Percentiles rank a stretch among this genome's conserved stretches.
phyloP scores from a whole-genome alignment of 1,140 invertebrate genomes.

The Aphelenchoides besseyi region DNA sequence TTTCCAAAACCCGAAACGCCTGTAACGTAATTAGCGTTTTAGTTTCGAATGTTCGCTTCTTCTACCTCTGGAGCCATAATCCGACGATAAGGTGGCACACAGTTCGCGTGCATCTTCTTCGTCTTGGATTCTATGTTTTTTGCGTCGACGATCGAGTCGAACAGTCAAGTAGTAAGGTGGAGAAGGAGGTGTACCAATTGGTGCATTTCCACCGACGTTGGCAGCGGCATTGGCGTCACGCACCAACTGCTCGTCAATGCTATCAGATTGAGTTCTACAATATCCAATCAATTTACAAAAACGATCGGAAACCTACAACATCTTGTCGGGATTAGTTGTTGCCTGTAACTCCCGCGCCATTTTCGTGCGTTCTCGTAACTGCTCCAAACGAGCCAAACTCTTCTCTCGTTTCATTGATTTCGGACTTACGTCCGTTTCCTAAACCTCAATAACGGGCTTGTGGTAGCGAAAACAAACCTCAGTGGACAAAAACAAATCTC shows the following conservation, averaged over 20 bases:
- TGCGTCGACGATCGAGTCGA: constrained; percentile 44
- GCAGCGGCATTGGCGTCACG: constrained; percentile 25
- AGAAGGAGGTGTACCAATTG: constrained; percentile 50
- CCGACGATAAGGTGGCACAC: constrained; percentile 6
- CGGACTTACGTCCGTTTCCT: constrained; percentile 25
- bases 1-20: constrained; percentile 51
- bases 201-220: constrained; percentile 1
- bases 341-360: constrained; percentile 48
- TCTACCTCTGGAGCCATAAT: constrained; percentile 10
- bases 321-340: constrained; percentile 16
- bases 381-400: constrained; percentile 55
- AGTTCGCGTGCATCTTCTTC: constrained; percentile 10
- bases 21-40: too few species aligned
- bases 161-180: constrained; percentile 61
- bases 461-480: neutral
- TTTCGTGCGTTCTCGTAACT: constrained; percentile 49
- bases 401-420: constrained; percentile 55
- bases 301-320: constrained; percentile 33
- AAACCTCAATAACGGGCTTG: neutral
- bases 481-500: constrained; percentile 32
- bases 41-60: neutral
- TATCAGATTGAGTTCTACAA: neutral
- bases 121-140: constrained; percentile 15
- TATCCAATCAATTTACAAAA: constrained; percentile 7
- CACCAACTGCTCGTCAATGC: neutral